Evolutionary conservation across 2,888 invertebrate genomes (phyloP), one percentile per base, ranked within the genome.

Genomic region (Boloria selene): DNA sequence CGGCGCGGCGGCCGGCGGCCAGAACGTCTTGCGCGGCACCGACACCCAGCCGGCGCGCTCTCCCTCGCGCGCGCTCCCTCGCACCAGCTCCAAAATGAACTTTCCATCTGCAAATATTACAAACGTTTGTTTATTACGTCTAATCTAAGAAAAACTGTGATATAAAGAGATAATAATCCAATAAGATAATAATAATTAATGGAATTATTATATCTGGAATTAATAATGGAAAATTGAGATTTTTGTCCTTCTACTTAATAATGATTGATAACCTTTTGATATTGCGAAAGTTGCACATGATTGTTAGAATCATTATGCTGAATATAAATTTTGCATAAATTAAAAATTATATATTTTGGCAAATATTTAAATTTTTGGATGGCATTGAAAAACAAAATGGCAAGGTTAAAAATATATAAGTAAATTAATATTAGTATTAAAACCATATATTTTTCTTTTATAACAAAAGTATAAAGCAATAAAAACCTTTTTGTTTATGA

Each of bases 31-130:
- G 79, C 96, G 95, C 71, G 96, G 96, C 77, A 97, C 97, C 72
- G 97, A 97, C 79, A 97, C 96, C 97, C 97, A 97, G 61, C 96
- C 96, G 62, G 95, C 94, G 77, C 96, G 94, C 84, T 96, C 97
- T 69, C 97, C 96, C 75, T 84, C 87, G 62, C 89, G 85, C 72
- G 86, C 96, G 72, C 86, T 80, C 6, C 90, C 90, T 4, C 91
- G 89, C 70, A 91, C 97, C 91, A 97, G 83, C 90, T 97, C 97
- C 93, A 97, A 88, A 79, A 97, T 97, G 86, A 97, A 96, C 88
- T 97, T 97, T 71, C 97, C 97, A 95, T 97, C 97, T 96, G 86
- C 56, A 88, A 79, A 63, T 13, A 52, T 42, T 51, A 17, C 10
- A 31, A 18, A 31, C 5, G 13, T 31, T 31, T 14, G n/a, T 31